Evolutionary conservation across 1,140 invertebrate species (phyloP).

Genomic region (Geopemphigus sp.): DNA sequence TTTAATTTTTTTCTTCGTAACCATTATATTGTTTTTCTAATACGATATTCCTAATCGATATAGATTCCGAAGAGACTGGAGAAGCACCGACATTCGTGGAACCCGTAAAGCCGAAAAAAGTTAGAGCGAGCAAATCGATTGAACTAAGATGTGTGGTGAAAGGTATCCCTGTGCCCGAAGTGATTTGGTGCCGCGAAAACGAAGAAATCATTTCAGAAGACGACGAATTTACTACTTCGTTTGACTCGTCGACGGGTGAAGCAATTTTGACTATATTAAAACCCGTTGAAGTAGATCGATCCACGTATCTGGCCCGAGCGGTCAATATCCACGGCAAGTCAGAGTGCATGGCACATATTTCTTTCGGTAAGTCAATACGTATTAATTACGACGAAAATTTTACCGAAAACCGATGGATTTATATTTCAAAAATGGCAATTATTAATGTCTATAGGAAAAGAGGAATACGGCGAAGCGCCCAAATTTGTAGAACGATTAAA

Average conservation of each 20-base stretch:
- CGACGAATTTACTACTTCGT: constrained; percentile 59
- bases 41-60: constrained; percentile 46
- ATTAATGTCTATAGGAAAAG: constrained; percentile 61
- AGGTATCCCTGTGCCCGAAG: constrained; percentile 67
- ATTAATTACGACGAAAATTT: too few species aligned
- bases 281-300: constrained; percentile 63
- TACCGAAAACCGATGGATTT: too few species aligned
- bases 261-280: constrained; percentile 65
- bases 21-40: not conserved
- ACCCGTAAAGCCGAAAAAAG: constrained; percentile 66
- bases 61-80: constrained; percentile 67
- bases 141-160: constrained; percentile 67
- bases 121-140: constrained; percentile 63
- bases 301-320: constrained; percentile 66
- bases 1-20: not conserved
- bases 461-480: constrained; percentile 65
- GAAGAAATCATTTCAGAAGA: constrained; percentile 63
- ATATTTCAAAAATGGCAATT: not conserved
- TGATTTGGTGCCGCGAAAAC: constrained; percentile 70
- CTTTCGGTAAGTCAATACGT: constrained; percentile 56
- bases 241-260: constrained; percentile 61
- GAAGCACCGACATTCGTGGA: constrained; percentile 64
- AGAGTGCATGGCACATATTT: constrained; percentile 67
- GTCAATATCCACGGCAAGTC: constrained; percentile 69
- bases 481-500: constrained; percentile 65